Conservation (phyloP, 2,113 vertebrate genomes). For the Melospiza melodia region DNA sequence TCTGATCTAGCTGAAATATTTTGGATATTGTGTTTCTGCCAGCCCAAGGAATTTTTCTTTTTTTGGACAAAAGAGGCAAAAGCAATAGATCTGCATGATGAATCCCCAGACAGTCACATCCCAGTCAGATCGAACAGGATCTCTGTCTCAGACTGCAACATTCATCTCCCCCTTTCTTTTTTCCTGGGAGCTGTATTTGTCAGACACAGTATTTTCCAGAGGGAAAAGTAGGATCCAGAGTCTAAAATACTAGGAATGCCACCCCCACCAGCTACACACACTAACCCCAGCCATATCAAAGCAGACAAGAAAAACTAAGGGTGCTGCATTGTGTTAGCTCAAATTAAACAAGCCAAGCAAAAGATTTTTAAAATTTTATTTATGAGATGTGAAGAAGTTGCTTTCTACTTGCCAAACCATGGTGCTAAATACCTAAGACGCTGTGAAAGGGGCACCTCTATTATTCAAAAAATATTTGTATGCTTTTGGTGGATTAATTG, state of each 20-base stretch:
- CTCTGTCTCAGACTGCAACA: slow-evolving; percentile 47
- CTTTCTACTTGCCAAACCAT: slow-evolving; percentile 40
- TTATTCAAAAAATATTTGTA: slow-evolving; percentile 41
- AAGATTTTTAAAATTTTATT: slow-evolving; percentile 18
- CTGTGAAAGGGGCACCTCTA: slow-evolving; percentile 21
- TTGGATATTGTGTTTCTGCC: neutral
- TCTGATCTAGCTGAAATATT: slow-evolving; percentile 31
- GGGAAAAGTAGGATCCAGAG: neutral
- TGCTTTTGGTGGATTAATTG: slow-evolving; percentile 53
- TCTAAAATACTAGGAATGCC: neutral
- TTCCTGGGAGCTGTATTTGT: slow-evolving; percentile 25
- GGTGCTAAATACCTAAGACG: slow-evolving; percentile 51
- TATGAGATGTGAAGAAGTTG: slow-evolving; percentile 56
- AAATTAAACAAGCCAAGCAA: slow-evolving; percentile 8
- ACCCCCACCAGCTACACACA: neutral
- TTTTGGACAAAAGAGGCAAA: slow-evolving; percentile 5
- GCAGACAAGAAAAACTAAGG: neutral
- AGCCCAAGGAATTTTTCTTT: slow-evolving; percentile 7
- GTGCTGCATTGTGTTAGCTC: neutral
- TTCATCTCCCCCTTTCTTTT: slow-evolving; percentile 9
- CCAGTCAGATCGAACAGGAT: neutral
- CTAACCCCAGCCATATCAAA: slow-evolving; percentile 36
- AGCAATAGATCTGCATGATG: neutral
- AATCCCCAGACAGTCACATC: slow-evolving; percentile 15
- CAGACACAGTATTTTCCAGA: slow-evolving; percentile 35